A percentile compares a stretch with the other conserved stretches of the same genome.
Conservation (phyloP, 2,888 invertebrate species). For the Heliconius hortense region DNA sequence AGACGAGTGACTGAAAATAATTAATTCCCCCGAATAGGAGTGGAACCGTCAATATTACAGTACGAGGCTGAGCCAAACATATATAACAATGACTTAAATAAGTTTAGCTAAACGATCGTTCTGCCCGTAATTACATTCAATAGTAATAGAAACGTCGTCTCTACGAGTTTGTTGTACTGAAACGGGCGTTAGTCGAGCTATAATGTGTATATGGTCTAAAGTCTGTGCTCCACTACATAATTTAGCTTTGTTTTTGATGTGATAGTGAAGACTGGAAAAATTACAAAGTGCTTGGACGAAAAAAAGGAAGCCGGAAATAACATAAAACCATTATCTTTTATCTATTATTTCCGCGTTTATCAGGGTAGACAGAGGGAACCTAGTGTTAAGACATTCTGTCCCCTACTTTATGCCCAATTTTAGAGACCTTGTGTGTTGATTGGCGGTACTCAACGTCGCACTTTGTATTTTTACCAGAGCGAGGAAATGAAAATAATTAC, state of each 20-base stretch:
- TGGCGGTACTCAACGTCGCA: not conserved
- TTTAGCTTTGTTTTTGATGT: not conserved
- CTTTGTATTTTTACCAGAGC: too few relatives aligned
- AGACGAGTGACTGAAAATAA: not conserved
- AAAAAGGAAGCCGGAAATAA: not conserved
- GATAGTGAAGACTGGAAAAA: not conserved
- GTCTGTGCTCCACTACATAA: conserved; percentile 2
- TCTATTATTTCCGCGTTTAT: not conserved
- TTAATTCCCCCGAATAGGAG: too few relatives aligned
- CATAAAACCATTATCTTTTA: not conserved
- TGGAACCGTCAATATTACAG: not conserved
- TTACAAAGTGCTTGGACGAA: not conserved
- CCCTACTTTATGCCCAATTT: not conserved
- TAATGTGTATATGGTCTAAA: not conserved
- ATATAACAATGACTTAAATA: not conserved
- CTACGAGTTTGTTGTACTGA: conserved; percentile 2
- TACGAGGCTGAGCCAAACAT: not conserved
- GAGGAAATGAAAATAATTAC: too few relatives aligned
- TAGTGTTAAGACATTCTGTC: not conserved
- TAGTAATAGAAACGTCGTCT: conserved; percentile 14
- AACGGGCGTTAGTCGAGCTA: conserved; percentile 6
- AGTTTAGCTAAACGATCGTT: conserved; percentile 3
- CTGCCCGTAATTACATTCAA: conserved; percentile 7
- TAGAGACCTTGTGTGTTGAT: too few relatives aligned
- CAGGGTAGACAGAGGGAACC: not conserved